These are phyloP conservation scores for Cataglyphis altisquamis DNA, from an alignment of 2,888 invertebrate genomes.

Conservation along the genomic window DNA sequence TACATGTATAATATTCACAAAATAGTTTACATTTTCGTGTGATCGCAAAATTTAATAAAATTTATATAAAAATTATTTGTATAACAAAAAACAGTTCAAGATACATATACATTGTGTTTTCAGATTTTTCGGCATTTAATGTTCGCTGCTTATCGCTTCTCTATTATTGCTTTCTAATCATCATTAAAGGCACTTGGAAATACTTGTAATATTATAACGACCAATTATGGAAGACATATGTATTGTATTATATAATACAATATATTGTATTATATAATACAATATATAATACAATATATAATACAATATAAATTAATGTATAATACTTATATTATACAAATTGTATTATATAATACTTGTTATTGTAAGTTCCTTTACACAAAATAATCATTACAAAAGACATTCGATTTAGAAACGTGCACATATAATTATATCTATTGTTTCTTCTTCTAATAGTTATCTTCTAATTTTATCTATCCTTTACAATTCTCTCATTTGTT, in stretches of 20 bases:
- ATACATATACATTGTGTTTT: constrained; percentile 60
- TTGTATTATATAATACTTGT: constrained; percentile 15
- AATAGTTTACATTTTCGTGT: constrained; percentile 56
- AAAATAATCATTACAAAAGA: constrained; percentile 50
- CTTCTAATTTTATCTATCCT: constrained; percentile 75
- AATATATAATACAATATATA: too few species aligned
- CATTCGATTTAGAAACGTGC: constrained; percentile 44
- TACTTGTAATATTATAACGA: constrained; percentile 23
- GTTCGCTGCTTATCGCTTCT: constrained; percentile 70
- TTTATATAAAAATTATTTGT: constrained; percentile 83
- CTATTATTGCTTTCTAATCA: constrained; percentile 47
- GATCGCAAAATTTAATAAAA: constrained; percentile 78
- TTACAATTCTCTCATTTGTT: constrained; percentile 77
- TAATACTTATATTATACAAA: not conserved
- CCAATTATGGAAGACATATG: constrained; percentile 39
- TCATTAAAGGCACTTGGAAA: constrained; percentile 63
- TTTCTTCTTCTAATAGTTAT: constrained; percentile 27
- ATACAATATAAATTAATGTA: too few species aligned
- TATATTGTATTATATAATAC: constrained; percentile 12
- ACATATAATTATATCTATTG: constrained; percentile 33
- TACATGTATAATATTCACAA: constrained; percentile 83
- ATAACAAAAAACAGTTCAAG: constrained; percentile 82
- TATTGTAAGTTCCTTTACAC: constrained; percentile 58
- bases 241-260: too few species aligned
- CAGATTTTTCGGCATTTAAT: constrained; percentile 71